Evolutionary conservation across 2,797 vertebrate genomes (phyloP).

Genomic region (Lutjanus argentimaculatus): DNA sequence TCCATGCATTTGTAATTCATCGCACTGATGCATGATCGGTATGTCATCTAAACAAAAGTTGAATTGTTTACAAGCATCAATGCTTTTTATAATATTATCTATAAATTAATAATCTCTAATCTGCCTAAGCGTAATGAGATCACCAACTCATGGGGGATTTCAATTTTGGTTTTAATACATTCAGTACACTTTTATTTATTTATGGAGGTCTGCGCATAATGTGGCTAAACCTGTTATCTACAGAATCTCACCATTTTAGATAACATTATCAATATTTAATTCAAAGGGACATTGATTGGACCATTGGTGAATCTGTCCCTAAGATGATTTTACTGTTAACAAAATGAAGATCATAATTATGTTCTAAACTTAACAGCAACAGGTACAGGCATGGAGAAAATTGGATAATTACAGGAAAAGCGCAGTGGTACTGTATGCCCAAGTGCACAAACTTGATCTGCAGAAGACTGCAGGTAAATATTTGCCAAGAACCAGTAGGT

Average conservation of each 20-base stretch:
- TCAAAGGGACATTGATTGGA: not conserved
- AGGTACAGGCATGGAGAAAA: not conserved
- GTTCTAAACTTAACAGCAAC: not conserved
- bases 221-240: slow-evolving; percentile 33
- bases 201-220: slow-evolving; percentile 43
- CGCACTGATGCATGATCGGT: slow-evolving; percentile 44
- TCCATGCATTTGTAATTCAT: slow-evolving; percentile 51
- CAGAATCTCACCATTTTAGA: slow-evolving; percentile 25
- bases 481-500: slow-evolving; percentile 14
- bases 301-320: not conserved
- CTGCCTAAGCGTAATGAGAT: slow-evolving; percentile 17
- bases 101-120: slow-evolving; percentile 52
- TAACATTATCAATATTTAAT: slow-evolving; percentile 21
- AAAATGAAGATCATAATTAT: not conserved
- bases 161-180: slow-evolving; percentile 37
- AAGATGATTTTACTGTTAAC: not conserved
- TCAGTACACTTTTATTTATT: slow-evolving; percentile 52
- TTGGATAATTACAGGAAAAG: not conserved
- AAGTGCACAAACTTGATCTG: slow-evolving; percentile 1
- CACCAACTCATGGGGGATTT: slow-evolving; percentile 18
- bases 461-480: slow-evolving; percentile 42
- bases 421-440: too few relatives aligned
- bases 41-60: slow-evolving; percentile 32
- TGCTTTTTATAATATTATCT: slow-evolving; percentile 8
- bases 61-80: slow-evolving; percentile 28